Conservation (phyloP, 2,113 vertebrate genomes). For the Ardeotis arabs region DNA sequence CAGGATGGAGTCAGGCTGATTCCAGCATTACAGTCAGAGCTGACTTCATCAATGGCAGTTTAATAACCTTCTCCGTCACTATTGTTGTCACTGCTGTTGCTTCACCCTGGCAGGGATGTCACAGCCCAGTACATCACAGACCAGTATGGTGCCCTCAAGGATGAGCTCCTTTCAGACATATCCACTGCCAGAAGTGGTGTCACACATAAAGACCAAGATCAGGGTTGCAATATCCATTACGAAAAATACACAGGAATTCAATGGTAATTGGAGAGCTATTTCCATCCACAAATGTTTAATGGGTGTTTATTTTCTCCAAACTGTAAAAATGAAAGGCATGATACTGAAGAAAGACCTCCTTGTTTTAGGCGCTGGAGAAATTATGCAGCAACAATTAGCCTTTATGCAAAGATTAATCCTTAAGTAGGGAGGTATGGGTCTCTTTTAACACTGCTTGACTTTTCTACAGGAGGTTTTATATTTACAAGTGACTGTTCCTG, state of each 20-base stretch:
- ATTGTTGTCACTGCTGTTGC: background rate
- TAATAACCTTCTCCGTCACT: background rate
- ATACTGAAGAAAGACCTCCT: slow-evolving; percentile 11
- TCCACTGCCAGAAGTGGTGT: background rate
- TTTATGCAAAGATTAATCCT: slow-evolving; percentile 32
- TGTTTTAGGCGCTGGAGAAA: slow-evolving; percentile 2
- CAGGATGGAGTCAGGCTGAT: background rate
- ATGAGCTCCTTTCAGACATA: background rate
- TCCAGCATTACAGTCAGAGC: background rate
- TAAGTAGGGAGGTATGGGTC: background rate
- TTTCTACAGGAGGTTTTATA: slow-evolving; percentile 31
- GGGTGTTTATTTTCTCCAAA: background rate
- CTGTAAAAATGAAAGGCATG: background rate
- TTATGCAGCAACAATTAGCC: background rate
- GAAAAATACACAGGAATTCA: background rate
- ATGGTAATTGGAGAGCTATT: background rate
- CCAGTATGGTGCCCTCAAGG: background rate
- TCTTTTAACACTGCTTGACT: slow-evolving; percentile 38
- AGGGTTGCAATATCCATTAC: background rate
- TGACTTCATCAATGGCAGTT: background rate
- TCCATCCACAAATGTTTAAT: background rate
- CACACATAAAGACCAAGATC: background rate
- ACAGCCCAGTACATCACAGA: background rate
- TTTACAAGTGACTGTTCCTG: slow-evolving; percentile 2
- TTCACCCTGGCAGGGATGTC: background rate